These are phyloP conservation scores for Aphelenchoides besseyi DNA, from an alignment of 1,140 invertebrate species.

Conservation along the genomic window DNA sequence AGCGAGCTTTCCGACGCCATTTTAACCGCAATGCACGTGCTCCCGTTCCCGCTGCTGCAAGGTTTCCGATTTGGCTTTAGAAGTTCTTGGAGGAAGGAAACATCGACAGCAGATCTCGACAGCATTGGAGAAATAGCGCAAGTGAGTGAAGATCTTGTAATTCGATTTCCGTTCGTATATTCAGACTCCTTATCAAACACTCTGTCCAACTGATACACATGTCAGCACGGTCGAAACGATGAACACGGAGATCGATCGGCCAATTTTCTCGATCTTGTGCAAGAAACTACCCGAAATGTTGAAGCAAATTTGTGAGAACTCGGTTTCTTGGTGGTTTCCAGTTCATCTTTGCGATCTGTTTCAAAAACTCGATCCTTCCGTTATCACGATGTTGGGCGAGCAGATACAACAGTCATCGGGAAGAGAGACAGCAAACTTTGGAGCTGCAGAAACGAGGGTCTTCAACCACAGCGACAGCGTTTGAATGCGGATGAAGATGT, in stretches of 20 bases:
- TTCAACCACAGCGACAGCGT: not conserved
- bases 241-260: conserved; percentile 13
- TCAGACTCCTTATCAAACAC: conserved; percentile 1
- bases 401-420: not conserved
- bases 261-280: conserved; percentile 24
- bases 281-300: conserved; percentile 10
- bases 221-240: not conserved
- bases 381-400: conserved; percentile 1
- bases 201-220: not conserved
- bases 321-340: conserved; percentile 23
- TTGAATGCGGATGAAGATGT: not conserved
- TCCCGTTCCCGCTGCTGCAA: no score
- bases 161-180: not conserved
- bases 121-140: conserved; percentile 19
- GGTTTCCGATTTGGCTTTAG: no score
- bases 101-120: not conserved
- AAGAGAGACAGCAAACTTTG: not conserved
- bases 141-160: not conserved
- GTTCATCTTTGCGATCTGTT: conserved; percentile 21
- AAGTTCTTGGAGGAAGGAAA: no score
- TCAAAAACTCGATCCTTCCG: conserved; percentile 13
- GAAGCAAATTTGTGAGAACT: conserved; percentile 7
- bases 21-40: no score
- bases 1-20: no score
- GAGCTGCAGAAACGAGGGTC: not conserved